These are phyloP conservation scores for Oryzias javanicus DNA, from an alignment of 2,113 vertebrate genomes.

Conservation along the genomic window DNA sequence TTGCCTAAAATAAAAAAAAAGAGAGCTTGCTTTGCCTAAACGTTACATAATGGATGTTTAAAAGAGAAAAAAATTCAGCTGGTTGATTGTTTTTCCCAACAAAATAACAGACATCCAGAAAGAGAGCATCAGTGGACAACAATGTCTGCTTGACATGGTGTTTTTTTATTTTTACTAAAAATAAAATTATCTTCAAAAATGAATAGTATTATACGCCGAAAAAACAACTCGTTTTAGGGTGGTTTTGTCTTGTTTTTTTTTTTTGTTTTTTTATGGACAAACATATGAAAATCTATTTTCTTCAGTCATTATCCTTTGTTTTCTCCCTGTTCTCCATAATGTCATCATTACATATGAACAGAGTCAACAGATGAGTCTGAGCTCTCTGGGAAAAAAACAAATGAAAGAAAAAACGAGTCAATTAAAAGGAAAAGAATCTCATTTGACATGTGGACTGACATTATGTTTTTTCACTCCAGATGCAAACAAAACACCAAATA, in stretches of 20 bases:
- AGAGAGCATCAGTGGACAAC: no score
- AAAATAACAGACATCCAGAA: no score
- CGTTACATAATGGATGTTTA: no score
- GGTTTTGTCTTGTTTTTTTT: not conserved
- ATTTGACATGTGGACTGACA: slow-evolving; percentile 57
- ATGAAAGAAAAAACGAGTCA: slow-evolving; percentile 55
- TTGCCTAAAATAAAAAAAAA: no score
- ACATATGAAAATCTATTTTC: slow-evolving; percentile 1
- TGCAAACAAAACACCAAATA: slow-evolving; percentile 41
- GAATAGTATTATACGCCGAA: no score
- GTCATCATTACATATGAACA: slow-evolving; percentile 7
- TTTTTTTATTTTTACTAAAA: no score
- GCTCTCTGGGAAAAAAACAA: slow-evolving; percentile 20
- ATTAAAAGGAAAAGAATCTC: slow-evolving; percentile 50
- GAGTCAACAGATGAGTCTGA: slow-evolving; percentile 36
- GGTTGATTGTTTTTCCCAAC: no score
- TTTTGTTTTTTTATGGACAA: slow-evolving; percentile 12
- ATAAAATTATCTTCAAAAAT: no score
- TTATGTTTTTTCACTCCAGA: slow-evolving; percentile 47
- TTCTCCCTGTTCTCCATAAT: slow-evolving; percentile 10
- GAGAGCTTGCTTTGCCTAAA: no score
- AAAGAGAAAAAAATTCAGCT: no score
- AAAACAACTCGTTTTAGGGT: no score
- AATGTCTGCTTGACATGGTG: no score
- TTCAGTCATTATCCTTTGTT: slow-evolving; percentile 14